Evolutionary conservation across 2,888 invertebrate species (phyloP).

Genomic region (Idaea straminata): DNA sequence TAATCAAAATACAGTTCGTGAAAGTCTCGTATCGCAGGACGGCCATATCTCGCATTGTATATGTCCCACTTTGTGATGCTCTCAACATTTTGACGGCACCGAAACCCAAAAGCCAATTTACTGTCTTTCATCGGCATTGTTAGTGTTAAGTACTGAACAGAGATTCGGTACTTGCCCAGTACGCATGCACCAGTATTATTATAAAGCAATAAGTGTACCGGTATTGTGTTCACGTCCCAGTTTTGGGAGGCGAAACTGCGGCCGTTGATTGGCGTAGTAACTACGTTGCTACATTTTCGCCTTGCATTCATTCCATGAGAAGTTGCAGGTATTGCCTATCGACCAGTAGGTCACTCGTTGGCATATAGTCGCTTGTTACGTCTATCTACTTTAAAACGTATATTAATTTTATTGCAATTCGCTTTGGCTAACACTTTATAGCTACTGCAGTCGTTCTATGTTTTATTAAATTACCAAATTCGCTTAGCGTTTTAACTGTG

Average conservation of each 20-base stretch:
- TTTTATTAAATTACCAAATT: background rate
- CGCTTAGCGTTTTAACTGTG: background rate
- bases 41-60: conserved; percentile 70
- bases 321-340: conserved; percentile 65
- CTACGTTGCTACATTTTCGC: conserved; percentile 74
- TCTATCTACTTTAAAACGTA: conserved; percentile 24
- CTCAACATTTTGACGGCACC: conserved; percentile 71
- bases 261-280: conserved; percentile 70
- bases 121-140: conserved; percentile 61
- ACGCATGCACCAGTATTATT: conserved; percentile 49
- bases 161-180: conserved; percentile 33
- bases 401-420: conserved; percentile 26
- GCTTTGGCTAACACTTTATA: conserved; percentile 6
- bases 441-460: conserved; percentile 2
- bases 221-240: conserved; percentile 66
- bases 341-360: conserved; percentile 65
- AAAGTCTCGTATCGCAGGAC: conserved; percentile 77
- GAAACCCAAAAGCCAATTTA: conserved; percentile 64
- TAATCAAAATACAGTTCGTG: conserved; percentile 77
- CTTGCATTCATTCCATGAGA: conserved; percentile 76
- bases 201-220: conserved; percentile 26
- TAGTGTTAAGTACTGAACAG: conserved; percentile 33
- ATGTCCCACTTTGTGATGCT: conserved; percentile 67
- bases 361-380: conserved; percentile 40
- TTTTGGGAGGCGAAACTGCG: conserved; percentile 72